These are phyloP conservation scores for Phortica okadai DNA, from an alignment of 2,888 invertebrate genomes.

Conservation along the genomic window DNA sequence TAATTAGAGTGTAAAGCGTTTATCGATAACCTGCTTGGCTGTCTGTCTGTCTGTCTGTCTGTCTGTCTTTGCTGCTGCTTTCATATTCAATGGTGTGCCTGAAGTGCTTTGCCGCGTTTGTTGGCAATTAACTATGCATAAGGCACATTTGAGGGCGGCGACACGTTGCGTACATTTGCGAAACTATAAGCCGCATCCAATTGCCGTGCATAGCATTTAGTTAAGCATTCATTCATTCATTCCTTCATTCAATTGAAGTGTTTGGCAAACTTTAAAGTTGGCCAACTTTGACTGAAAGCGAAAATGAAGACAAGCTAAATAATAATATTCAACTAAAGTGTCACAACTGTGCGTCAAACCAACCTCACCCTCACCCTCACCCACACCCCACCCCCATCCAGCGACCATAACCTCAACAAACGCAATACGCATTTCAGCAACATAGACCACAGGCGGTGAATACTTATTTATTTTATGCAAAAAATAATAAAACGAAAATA, in stretches of 20 bases:
- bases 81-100: neutral
- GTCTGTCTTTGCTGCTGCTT: neutral
- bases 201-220: neutral
- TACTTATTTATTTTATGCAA: slow-evolving; percentile 12
- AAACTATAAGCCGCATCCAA: neutral
- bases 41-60: too few relatives aligned
- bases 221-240: neutral
- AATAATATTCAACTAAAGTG: neutral
- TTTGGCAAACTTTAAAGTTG: slow-evolving; percentile 3
- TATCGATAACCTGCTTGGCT: slow-evolving; percentile 15
- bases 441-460: neutral
- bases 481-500: neutral
- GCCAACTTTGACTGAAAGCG: neutral
- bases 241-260: neutral
- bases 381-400: neutral
- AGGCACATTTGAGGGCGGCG: neutral
- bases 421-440: neutral
- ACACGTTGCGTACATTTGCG: neutral
- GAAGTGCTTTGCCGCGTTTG: neutral
- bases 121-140: neutral
- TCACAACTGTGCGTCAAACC: neutral
- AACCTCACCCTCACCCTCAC: neutral
- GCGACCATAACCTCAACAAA: neutral
- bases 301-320: neutral
- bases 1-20: slow-evolving; percentile 30